Conservation (phyloP, 1,140 invertebrate species). For the Zelostemma sp. region DNA sequence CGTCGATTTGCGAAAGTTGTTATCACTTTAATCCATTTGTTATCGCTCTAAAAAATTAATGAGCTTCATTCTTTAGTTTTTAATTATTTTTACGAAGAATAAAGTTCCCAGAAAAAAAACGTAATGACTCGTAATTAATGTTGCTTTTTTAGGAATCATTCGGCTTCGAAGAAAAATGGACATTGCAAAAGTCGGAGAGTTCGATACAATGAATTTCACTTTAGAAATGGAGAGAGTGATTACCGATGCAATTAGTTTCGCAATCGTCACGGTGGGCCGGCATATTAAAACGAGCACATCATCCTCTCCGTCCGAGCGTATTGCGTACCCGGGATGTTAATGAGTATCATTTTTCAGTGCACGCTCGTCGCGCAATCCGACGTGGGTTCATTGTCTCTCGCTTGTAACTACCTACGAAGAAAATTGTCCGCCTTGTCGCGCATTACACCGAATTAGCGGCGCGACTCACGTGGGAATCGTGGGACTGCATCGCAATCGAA, state of each 20-base stretch:
- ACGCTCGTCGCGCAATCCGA: conserved; percentile 21
- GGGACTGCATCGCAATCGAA: conserved; percentile 14
- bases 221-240: neutral
- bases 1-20: neutral
- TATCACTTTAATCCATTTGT: too few relatives aligned
- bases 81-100: neutral
- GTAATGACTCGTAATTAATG: too few relatives aligned
- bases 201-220: neutral
- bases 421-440: conserved; percentile 2
- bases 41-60: too few relatives aligned
- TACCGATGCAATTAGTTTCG: neutral
- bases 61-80: too few relatives aligned
- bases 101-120: neutral
- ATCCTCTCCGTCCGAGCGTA: neutral
- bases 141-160: too few relatives aligned
- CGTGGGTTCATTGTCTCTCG: conserved; percentile 39
- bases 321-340: neutral
- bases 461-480: conserved; percentile 27
- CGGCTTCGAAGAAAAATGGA: neutral
- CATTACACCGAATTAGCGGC: conserved; percentile 6
- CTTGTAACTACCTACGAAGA: conserved; percentile 7
- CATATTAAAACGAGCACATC: neutral
- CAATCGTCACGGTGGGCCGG: neutral
- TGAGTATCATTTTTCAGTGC: neutral
- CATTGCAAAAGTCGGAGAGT: neutral